Conservation (phyloP, 1,140 invertebrate genomes). For the Carposina sasakii region DNA sequence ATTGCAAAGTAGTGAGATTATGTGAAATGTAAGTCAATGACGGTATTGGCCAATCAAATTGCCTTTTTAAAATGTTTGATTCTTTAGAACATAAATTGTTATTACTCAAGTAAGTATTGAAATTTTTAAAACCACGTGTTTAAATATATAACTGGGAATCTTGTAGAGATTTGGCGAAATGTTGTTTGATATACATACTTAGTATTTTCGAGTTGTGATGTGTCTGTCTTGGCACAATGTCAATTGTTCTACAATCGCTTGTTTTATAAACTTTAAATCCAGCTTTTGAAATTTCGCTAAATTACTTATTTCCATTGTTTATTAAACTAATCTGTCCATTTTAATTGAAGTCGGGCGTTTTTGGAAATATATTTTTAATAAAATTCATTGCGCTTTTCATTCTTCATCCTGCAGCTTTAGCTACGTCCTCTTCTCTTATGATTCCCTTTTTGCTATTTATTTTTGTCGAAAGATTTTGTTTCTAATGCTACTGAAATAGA, state of each 20-base stretch:
- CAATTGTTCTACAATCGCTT: constrained; percentile 28
- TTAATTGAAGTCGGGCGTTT: constrained; percentile 53
- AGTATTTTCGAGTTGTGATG: constrained; percentile 14
- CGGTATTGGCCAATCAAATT: constrained; percentile 41
- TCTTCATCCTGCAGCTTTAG: constrained; percentile 45
- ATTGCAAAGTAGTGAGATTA: constrained; percentile 19
- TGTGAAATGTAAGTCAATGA: constrained; percentile 16
- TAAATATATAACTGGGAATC: no score
- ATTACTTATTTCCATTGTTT: constrained; percentile 38
- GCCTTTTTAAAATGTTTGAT: constrained; percentile 35
- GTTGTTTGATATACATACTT: no score
- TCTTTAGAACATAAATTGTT: constrained; percentile 14
- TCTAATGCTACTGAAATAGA: no score
- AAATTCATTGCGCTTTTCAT: constrained; percentile 64
- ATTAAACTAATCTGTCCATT: constrained; percentile 60
- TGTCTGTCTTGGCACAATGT: constrained; percentile 26
- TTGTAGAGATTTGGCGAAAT: no score
- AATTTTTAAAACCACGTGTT: neutral
- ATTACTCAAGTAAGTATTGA: neutral
- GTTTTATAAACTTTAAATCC: constrained; percentile 53
- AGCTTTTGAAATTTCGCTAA: constrained; percentile 45
- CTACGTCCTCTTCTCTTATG: constrained; percentile 30
- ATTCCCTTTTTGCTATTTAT: constrained; percentile 6
- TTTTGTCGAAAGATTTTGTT: no score
- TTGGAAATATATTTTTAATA: constrained; percentile 67